phyloP scores from a whole-genome alignment of 2,888 invertebrate species.

The Cheilosia vernalis region DNA sequence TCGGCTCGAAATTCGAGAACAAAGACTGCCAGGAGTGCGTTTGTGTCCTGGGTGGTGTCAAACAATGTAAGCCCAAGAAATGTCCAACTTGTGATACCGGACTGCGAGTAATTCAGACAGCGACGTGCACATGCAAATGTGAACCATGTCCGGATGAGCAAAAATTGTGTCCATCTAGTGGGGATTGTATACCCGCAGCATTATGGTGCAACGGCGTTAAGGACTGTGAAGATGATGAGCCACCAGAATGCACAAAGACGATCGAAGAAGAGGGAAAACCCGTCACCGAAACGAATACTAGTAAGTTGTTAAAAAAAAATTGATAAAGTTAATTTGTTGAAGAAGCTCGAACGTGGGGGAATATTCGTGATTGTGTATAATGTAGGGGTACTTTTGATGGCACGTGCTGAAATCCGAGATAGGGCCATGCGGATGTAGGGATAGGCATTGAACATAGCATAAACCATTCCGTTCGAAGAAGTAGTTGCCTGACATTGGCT shows the following conservation, averaged over 20 bases:
- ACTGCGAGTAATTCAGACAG: constrained; percentile 85
- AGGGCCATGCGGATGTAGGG: too few species aligned
- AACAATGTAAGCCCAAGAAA: constrained; percentile 88
- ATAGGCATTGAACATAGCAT: too few species aligned
- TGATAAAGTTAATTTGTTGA: not conserved
- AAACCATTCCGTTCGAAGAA: too few species aligned
- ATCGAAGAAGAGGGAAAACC: constrained; percentile 72
- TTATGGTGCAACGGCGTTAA: constrained; percentile 92
- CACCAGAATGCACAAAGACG: constrained; percentile 84
- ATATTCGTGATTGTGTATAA: too few species aligned
- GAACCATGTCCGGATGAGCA: constrained; percentile 88
- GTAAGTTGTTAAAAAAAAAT: constrained; percentile 34
- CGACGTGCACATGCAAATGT: constrained; percentile 89
- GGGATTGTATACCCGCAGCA: constrained; percentile 87
- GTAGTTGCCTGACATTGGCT: too few species aligned
- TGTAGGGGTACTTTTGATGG: too few species aligned
- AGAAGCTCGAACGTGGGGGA: not conserved
- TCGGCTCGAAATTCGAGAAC: constrained; percentile 89
- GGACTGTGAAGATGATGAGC: constrained; percentile 93
- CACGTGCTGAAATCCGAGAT: too few species aligned
- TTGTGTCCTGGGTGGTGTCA: constrained; percentile 89
- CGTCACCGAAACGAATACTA: constrained; percentile 51
- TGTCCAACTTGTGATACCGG: constrained; percentile 87
- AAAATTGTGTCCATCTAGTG: constrained; percentile 89
- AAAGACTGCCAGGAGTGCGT: constrained; percentile 91